These are phyloP conservation scores for Caracal caracal DNA, from an alignment of 2,113 vertebrate species.

Conservation along the genomic window DNA sequence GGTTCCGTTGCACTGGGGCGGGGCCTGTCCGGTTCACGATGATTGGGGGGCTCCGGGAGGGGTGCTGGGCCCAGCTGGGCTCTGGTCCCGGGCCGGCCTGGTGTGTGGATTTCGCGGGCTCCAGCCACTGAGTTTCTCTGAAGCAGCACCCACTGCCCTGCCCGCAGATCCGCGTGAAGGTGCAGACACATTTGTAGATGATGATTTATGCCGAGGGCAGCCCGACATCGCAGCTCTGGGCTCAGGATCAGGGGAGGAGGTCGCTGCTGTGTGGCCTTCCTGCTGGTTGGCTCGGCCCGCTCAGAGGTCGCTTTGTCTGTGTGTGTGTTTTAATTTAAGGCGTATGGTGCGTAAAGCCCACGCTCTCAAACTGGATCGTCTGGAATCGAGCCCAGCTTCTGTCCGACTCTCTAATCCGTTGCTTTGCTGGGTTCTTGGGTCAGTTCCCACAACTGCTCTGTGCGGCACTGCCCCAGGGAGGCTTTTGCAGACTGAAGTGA, in stretches of 20 bases:
- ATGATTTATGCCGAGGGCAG: neutral
- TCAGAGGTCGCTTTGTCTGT: neutral
- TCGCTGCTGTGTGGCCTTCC: accelerated
- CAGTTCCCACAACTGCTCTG: neutral
- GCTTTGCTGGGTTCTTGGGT: neutral
- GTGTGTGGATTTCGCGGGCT: accelerated
- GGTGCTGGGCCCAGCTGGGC: neutral
- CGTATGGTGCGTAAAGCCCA: accelerated
- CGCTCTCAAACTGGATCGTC: neutral
- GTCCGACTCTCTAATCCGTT: neutral
- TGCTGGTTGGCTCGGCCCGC: accelerated
- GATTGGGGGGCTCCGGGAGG: neutral
- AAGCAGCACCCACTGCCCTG: neutral
- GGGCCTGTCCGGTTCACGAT: neutral
- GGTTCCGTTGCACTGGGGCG: accelerated
- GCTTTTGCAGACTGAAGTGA: neutral
- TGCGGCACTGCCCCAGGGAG: neutral
- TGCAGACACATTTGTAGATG: neutral
- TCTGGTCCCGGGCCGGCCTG: too few relatives aligned
- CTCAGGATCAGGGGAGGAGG: neutral
- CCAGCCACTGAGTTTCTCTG: neutral
- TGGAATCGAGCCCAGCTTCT: too few relatives aligned
- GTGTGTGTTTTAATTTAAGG: neutral
- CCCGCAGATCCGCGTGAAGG: neutral
- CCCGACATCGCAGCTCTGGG: neutral